Evolutionary conservation across 37 sponge, comb jelly and placozoan species (phyloP).

Genomic region (Axinella damicornis): DNA sequence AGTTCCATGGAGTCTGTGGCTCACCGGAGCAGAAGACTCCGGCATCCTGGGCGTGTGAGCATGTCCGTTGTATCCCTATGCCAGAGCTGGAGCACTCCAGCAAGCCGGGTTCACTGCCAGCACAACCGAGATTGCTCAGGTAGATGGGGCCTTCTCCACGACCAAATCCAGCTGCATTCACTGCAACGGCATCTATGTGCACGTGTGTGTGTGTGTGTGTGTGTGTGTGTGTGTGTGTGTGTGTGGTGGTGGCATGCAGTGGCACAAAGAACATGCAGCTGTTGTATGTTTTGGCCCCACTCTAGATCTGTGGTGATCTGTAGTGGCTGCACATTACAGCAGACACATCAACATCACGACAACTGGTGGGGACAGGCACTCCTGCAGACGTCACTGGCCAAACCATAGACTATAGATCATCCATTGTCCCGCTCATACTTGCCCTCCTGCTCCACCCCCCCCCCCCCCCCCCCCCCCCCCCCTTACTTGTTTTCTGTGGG

Average conservation of each 20-base stretch:
- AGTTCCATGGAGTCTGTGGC: too few species aligned
- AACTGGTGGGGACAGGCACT: too few species aligned
- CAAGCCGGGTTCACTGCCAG: constrained; percentile 2
- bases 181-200: constrained; percentile 6
- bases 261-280: neutral
- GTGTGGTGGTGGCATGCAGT: too few species aligned
- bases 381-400: too few species aligned
- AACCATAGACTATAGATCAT: too few species aligned
- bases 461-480: too few species aligned
- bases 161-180: neutral
- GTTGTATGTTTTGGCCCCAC: too few species aligned
- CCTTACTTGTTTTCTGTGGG: neutral
- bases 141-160: constrained; percentile 33
- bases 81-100: neutral
- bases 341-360: too few species aligned
- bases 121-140: constrained; percentile 13
- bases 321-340: too few species aligned
- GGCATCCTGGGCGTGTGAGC: neutral
- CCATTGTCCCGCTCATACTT: too few species aligned
- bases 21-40: constrained; percentile 14
- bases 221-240: neutral
- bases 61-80: neutral
- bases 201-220: neutral
- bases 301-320: too few species aligned
- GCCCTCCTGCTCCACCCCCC: neutral